Conservation (phyloP, 1,140 invertebrate species). For the Araneus ventricosus region DNA sequence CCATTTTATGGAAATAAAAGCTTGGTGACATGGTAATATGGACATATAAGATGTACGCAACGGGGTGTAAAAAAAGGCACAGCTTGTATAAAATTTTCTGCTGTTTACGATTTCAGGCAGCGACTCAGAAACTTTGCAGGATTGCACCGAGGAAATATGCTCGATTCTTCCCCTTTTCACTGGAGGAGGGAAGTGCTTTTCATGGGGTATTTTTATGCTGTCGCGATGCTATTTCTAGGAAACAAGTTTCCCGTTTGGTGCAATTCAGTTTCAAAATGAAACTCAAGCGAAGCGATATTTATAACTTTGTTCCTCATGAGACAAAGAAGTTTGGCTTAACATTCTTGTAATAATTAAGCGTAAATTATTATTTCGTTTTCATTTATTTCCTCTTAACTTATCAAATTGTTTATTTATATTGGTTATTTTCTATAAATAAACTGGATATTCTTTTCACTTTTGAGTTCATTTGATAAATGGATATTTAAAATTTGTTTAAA, state of each 20-base stretch:
- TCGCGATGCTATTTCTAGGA: not conserved
- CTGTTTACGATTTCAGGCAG: slow-evolving; percentile 30
- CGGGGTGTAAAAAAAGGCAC: slow-evolving; percentile 20
- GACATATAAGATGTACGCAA: slow-evolving; percentile 10
- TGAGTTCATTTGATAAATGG: too few relatives aligned
- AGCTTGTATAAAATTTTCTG: slow-evolving; percentile 26
- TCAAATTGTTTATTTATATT: too few relatives aligned
- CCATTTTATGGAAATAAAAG: slow-evolving; percentile 22
- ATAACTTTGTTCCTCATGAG: not conserved
- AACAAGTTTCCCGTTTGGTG: not conserved
- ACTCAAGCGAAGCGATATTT: not conserved
- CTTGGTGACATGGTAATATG: slow-evolving; percentile 1
- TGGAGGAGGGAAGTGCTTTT: not conserved
- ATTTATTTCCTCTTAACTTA: too few relatives aligned
- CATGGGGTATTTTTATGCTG: not conserved
- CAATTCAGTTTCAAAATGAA: not conserved
- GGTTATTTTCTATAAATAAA: too few relatives aligned
- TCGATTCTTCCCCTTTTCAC: not conserved
- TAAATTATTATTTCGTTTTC: too few relatives aligned
- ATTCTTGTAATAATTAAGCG: too few relatives aligned
- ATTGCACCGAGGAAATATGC: not conserved
- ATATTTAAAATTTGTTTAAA: too few relatives aligned
- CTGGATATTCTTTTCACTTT: too few relatives aligned
- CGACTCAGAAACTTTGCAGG: slow-evolving; percentile 1
- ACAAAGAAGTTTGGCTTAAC: too few relatives aligned